Conservation (phyloP, 2,797 vertebrate genomes). For the Pipistrellus pipistrellus region DNA sequence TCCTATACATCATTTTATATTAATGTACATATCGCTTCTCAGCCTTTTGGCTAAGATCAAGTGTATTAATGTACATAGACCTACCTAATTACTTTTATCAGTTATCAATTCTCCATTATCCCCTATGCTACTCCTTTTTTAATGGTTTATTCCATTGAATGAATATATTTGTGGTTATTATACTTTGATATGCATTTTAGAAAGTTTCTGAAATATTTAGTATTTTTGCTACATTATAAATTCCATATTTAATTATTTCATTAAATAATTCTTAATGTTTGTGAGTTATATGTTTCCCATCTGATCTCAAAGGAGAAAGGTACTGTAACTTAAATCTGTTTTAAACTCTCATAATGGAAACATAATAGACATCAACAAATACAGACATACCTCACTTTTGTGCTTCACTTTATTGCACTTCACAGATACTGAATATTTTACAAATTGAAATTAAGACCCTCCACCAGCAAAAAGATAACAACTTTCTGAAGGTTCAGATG, state of each 20-base stretch:
- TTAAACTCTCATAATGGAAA: constrained; percentile 24
- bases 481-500: neutral
- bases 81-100: neutral
- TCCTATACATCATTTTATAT: neutral
- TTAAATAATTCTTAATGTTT: constrained; percentile 50
- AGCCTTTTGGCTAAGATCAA: too few relatives aligned
- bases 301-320: neutral
- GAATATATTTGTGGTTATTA: neutral
- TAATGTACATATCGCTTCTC: neutral
- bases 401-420: neutral
- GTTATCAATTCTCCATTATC: neutral
- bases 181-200: constrained; percentile 24
- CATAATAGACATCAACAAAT: neutral
- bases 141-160: neutral
- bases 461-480: neutral
- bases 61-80: neutral
- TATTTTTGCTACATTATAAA: constrained; percentile 55
- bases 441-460: neutral
- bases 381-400: neutral
- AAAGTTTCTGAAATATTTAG: constrained; percentile 48
- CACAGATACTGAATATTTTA: neutral
- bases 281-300: neutral
- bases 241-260: neutral
- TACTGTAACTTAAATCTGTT: constrained; percentile 15
- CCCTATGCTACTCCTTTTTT: neutral